Conservation (phyloP, 2,113 vertebrate genomes). For the Pardalotus punctatus region DNA sequence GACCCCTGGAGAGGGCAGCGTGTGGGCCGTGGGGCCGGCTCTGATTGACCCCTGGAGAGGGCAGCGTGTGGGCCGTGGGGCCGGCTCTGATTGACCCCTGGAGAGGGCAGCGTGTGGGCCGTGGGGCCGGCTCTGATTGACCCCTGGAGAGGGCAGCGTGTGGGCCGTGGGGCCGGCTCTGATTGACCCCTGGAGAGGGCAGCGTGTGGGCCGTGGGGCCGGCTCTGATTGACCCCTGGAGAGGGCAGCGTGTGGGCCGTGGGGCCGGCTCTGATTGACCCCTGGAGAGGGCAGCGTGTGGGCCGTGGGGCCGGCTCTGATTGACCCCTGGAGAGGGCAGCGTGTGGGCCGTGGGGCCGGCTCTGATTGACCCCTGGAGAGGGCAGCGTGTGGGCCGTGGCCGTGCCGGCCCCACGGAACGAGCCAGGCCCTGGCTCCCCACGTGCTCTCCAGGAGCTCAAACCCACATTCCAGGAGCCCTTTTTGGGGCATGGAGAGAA, state of each 20-base stretch:
- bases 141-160: not conserved
- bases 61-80: too few species aligned
- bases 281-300: not conserved
- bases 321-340: not conserved
- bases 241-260: too few species aligned
- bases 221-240: not conserved
- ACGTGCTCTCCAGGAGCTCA: not conserved
- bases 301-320: too few species aligned
- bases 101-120: not conserved
- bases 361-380: not conserved
- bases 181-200: not conserved
- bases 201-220: too few species aligned
- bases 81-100: not conserved
- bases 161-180: too few species aligned
- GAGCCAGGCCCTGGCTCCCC: rapidly evolving
- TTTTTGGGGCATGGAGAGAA: not conserved
- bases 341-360: too few species aligned
- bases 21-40: too few species aligned
- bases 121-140: not conserved
- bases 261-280: not conserved
- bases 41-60: not conserved
- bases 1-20: not conserved
- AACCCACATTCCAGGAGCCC: not conserved
- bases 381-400: not conserved
- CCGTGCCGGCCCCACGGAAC: not conserved